phyloP scores from a whole-genome alignment of 2,113 vertebrate genomes.

The Indicator maculatus region DNA sequence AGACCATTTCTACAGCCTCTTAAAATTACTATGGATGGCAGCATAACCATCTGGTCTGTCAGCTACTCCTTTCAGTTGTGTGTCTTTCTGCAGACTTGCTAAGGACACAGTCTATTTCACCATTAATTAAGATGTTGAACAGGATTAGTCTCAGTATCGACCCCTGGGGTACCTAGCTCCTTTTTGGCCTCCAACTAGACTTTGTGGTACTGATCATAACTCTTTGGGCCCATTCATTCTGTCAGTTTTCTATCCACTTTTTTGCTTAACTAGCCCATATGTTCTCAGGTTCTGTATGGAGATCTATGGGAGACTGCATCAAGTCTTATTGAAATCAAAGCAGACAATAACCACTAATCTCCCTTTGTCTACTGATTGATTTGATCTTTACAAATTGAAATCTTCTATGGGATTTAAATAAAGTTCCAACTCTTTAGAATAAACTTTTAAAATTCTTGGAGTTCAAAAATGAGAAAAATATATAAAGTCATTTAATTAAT shows the following conservation, averaged over 20 bases:
- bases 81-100: background rate
- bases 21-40: background rate
- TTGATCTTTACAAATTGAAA: background rate
- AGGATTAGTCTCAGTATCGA: background rate
- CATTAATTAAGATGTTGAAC: background rate
- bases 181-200: background rate
- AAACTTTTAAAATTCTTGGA: background rate
- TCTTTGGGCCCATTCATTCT: background rate
- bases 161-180: background rate
- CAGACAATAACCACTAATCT: background rate
- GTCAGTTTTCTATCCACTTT: background rate
- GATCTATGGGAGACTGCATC: background rate
- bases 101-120: background rate
- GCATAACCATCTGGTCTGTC: background rate
- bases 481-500: background rate
- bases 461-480: background rate
- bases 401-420: background rate
- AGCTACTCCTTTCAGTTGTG: background rate
- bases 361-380: background rate
- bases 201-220: background rate
- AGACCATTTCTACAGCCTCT: background rate
- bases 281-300: background rate
- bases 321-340: background rate
- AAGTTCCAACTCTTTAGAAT: background rate
- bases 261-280: background rate